Base-by-base conservation (phyloP, 2,113 vertebrate genomes). In the Illadopsis cleaveri region DNA sequence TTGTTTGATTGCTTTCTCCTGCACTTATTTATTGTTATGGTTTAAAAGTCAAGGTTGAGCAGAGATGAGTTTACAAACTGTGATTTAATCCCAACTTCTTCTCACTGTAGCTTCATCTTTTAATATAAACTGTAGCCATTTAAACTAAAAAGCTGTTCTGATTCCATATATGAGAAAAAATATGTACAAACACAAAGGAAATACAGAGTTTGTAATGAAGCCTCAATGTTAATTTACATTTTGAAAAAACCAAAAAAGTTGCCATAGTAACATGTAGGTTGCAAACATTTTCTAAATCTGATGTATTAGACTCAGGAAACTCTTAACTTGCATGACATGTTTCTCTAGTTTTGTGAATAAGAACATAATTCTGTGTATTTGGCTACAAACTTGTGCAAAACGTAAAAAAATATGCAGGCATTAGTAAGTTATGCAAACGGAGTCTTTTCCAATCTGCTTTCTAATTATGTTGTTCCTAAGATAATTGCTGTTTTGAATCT, bases 401-500 rank as follows among this genome's bases (percentile, higher is more conserved):
- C 35, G 44, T 56, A 37, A 48, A 51, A 82, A 87, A 90, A 68
- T 58, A n/a, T 2, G 2, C 47, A 79, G 33, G 9, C 58, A 25
- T 53, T 62, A 35, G 31, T 66, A 71, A 92, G 31, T 82, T 84
- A 89, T 84, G 77, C 56, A 97, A 89, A 75, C 7, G 2, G 42
- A 91, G n/a, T 23, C 11, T 93, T 91, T 93, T 93, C 44, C 35
- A 91, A 28, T 91, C 65, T 85, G 24, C 61, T 89, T 89, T 71
- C 53, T 95, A 89, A 90, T 87, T 87, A 68, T 91, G 61, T 86
- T 93, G 20, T 68, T 93, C 30, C 40, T 71, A 82, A 89, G 69
- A 71, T 89, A 91, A 95, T 82, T 44, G 12, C 45, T 93, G 57
- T 61, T 90, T 90, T 68, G 33, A 1, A 2, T 72, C 54, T 64